phyloP scores from a whole-genome alignment of 2,113 vertebrate species.

The Ariopsis seemanni region DNA sequence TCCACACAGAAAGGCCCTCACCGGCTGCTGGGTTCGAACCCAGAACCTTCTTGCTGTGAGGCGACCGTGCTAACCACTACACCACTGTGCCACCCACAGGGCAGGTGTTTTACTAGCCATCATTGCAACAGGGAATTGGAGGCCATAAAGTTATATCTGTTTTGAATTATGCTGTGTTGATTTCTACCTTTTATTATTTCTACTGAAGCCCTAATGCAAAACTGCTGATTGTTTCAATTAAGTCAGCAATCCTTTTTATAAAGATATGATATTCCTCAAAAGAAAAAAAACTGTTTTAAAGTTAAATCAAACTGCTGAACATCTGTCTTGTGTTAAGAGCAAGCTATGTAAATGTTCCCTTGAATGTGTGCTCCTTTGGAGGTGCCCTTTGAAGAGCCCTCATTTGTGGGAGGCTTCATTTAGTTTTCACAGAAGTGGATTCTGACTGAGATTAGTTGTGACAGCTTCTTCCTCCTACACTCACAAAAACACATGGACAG shows the following conservation, averaged over 20 bases:
- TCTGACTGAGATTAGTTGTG: conserved; percentile 62
- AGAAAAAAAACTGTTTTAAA: neutral
- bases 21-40: no score
- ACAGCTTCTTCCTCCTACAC: conserved; percentile 65
- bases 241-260: neutral
- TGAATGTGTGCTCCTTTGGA: conserved; percentile 36
- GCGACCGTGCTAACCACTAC: no score
- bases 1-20: no score
- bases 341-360: neutral
- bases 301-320: neutral
- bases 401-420: conserved; percentile 54
- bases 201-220: neutral
- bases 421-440: conserved; percentile 58
- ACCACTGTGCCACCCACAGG: no score
- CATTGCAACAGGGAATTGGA: neutral
- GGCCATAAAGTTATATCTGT: neutral
- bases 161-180: neutral
- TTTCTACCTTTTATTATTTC: neutral
- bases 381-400: conserved; percentile 51
- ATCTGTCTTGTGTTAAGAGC: conserved; percentile 20
- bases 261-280: neutral
- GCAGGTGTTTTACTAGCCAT: neutral
- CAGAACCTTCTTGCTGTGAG: no score
- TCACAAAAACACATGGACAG: conserved; percentile 49
- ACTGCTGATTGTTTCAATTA: neutral